Evolutionary conservation across 2,113 vertebrate genomes (phyloP).

Genomic region (Oreochromis niloticus): DNA sequence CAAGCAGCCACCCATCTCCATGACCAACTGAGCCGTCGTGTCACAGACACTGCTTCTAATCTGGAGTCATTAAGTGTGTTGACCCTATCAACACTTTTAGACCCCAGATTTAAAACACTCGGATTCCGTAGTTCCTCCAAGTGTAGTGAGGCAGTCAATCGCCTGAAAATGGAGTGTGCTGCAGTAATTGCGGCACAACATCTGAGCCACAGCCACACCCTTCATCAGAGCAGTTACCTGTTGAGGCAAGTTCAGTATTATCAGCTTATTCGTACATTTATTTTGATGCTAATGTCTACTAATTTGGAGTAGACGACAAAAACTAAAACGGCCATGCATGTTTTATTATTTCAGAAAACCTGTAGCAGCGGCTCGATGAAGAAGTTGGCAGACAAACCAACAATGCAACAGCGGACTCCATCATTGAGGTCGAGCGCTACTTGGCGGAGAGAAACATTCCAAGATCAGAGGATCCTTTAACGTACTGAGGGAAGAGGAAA

Average conservation of each 20-base stretch:
- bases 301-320: accelerated
- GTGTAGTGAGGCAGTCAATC: not conserved
- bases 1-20: not conserved
- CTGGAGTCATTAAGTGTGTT: not conserved
- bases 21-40: not conserved
- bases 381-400: not conserved
- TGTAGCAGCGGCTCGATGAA: not conserved
- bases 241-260: not conserved
- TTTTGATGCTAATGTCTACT: not conserved
- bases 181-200: not conserved
- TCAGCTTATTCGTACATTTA: too few relatives aligned
- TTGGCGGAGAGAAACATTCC: accelerated
- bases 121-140: not conserved
- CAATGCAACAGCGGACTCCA: accelerated
- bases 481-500: accelerated
- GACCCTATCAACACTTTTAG: not conserved
- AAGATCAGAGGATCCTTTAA: not conserved
- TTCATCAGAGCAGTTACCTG: not conserved
- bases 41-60: not conserved
- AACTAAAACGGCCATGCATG: not conserved
- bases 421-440: not conserved
- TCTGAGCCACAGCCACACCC: not conserved
- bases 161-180: not conserved
- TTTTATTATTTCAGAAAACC: not conserved
- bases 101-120: not conserved